Conservation (phyloP, 2,888 invertebrate genomes). For the Chromoteleia sp. region DNA sequence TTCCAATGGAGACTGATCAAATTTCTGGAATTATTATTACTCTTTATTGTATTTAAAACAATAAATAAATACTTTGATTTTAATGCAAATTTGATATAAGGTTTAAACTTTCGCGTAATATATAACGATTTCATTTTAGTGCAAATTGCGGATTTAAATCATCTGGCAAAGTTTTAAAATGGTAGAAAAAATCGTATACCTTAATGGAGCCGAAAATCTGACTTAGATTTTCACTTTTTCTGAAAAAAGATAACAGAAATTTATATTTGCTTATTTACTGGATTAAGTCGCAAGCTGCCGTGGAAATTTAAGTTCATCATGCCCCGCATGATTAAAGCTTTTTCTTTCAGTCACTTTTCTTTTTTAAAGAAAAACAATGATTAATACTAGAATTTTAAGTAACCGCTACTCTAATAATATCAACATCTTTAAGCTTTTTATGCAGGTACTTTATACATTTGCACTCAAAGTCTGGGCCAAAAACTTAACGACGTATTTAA, state of each 20-base stretch:
- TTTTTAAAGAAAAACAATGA: constrained; percentile 48
- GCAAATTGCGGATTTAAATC: constrained; percentile 20
- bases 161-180: constrained; percentile 31
- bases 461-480: constrained; percentile 35
- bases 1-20: constrained; percentile 7
- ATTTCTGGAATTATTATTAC: not conserved
- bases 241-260: constrained; percentile 7
- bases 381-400: constrained; percentile 57
- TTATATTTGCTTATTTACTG: constrained; percentile 9
- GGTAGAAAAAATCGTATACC: constrained; percentile 28
- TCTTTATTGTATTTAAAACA: too few relatives aligned
- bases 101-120: too few relatives aligned
- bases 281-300: constrained; percentile 59
- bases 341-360: constrained; percentile 49
- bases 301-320: constrained; percentile 47
- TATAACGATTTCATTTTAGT: not conserved
- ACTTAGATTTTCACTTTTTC: constrained; percentile 65
- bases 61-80: not conserved
- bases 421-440: constrained; percentile 67
- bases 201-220: constrained; percentile 53
- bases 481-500: constrained; percentile 54
- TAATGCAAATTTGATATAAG: not conserved
- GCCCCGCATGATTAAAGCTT: constrained; percentile 63
- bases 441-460: constrained; percentile 76
- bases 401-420: constrained; percentile 57